Evolutionary conservation across 2,113 vertebrate species (phyloP).

Genomic region (Apistogramma diplotaenia): DNA sequence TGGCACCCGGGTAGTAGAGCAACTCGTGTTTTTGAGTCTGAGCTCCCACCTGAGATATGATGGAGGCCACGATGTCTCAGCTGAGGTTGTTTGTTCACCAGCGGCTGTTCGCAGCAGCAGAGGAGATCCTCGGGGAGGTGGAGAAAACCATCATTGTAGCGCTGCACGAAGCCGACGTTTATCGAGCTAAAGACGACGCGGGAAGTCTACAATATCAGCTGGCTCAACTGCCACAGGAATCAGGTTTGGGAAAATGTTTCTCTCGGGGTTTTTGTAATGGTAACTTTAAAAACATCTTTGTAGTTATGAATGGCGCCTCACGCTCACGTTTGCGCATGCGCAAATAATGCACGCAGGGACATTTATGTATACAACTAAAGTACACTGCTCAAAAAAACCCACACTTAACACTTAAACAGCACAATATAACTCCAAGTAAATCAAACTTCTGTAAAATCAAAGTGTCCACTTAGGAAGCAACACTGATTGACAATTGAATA

Average conservation of each 20-base stretch:
- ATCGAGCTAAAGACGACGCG: slow-evolving; percentile 2
- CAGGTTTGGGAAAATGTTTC: not conserved
- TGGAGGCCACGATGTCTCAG: not conserved
- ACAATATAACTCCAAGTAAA: not conserved
- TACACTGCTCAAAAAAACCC: not conserved
- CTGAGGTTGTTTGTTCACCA: not conserved
- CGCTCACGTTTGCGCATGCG: not conserved
- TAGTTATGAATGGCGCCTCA: not conserved
- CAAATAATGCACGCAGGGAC: not conserved
- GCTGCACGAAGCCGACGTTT: slow-evolving; percentile 12
- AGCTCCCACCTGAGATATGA: not conserved
- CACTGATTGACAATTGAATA: too few species aligned
- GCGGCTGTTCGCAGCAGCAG: not conserved
- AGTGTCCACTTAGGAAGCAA: not conserved
- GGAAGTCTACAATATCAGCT: not conserved
- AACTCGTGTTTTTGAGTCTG: not conserved
- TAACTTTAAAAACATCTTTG: not conserved
- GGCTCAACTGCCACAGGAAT: not conserved
- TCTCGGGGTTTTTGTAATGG: not conserved
- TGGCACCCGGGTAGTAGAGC: too few species aligned
- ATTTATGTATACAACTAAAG: too few species aligned
- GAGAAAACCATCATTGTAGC: slow-evolving; percentile 36
- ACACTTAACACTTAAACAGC: not conserved
- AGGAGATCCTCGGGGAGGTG: not conserved
- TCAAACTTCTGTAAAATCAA: too few species aligned